Base-by-base conservation (phyloP, 2,113 vertebrate species). In the Oreochromis tanganicae region DNA sequence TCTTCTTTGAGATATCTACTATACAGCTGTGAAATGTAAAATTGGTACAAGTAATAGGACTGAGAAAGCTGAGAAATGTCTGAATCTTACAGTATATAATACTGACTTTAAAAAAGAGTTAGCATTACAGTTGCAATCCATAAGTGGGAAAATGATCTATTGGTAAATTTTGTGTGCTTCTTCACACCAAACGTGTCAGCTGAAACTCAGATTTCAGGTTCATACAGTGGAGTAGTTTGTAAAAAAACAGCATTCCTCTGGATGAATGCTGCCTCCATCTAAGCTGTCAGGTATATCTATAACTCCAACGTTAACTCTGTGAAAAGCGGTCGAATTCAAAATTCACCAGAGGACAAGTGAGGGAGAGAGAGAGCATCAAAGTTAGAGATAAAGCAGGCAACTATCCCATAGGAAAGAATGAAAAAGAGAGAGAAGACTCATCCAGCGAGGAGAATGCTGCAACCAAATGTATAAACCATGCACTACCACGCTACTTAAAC, bases 101-200 rank as follows among this genome's bases (percentile, higher is more conserved):
- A 68, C 34, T 21, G 19, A 41, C 63, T 68, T 68, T 4, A n/a
- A 3, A 21, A 38, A 68, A 68, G 16, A 36, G 19, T 38, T 41
- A 0, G 19, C 19, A 38, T 68, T 5, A 38, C 34, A 68, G 34
- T 34, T 68, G 34, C 19, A 0, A 68, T 0, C 4, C 34, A 21
- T 21, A 19, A 13, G 6, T 38, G 34, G 10, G 19, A 38, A 66
- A 38, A 0, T 34, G 19, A 68, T 68, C 19, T 41, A 21, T 21
- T 41, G 34, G 6, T 68, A 68, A 68, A 41, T 73, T 46, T 27
- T 13, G 41, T 73, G 68, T 46, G 13, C 41, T 46, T 46, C 68
- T 46, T 46, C 41, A 29, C 68, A 46, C 41, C 13, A 46, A 27
- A 73, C 68, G 27, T 46, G 21, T 46, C 13, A 46, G 5, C 68